Evolutionary conservation across 2,113 vertebrate species (phyloP).

Genomic region (Scomber scombrus): DNA sequence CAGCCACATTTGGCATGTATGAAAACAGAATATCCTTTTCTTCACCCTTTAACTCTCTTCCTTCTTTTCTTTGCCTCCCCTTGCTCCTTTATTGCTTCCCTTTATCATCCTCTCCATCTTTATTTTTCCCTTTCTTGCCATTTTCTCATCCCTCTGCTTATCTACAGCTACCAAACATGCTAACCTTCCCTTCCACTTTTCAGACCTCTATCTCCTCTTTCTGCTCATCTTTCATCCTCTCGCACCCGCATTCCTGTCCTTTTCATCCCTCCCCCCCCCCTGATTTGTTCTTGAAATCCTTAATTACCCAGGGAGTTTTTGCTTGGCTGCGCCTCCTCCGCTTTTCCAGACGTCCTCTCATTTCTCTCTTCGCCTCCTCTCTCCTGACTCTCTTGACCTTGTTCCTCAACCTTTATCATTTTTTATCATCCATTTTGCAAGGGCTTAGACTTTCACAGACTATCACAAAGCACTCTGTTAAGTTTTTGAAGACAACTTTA

Average conservation of each 20-base stretch:
- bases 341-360: constrained; percentile 48
- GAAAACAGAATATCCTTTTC: constrained; percentile 7
- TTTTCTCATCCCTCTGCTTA: not conserved
- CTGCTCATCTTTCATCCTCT: no score
- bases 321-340: constrained; percentile 58
- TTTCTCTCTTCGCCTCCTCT: constrained; percentile 52
- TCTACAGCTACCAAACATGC: not conserved
- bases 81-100: constrained; percentile 3
- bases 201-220: not conserved
- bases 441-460: constrained; percentile 33
- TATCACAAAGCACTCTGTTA: constrained; percentile 26
- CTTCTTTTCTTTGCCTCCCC: not conserved
- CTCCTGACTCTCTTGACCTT: constrained; percentile 48
- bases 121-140: not conserved
- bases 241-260: not conserved
- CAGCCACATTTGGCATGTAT: constrained; percentile 12
- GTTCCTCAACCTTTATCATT: constrained; percentile 63
- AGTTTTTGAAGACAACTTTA: constrained; percentile 26
- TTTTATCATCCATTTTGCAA: constrained; percentile 51
- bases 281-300: constrained; percentile 36
- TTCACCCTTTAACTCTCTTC: not conserved
- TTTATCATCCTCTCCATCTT: not conserved
- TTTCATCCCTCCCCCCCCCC: constrained; percentile 21
- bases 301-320: constrained; percentile 55
- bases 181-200: not conserved